These are phyloP conservation scores for Notolabrus celidotus DNA, from an alignment of 2,797 vertebrate species.

Conservation along the genomic window DNA sequence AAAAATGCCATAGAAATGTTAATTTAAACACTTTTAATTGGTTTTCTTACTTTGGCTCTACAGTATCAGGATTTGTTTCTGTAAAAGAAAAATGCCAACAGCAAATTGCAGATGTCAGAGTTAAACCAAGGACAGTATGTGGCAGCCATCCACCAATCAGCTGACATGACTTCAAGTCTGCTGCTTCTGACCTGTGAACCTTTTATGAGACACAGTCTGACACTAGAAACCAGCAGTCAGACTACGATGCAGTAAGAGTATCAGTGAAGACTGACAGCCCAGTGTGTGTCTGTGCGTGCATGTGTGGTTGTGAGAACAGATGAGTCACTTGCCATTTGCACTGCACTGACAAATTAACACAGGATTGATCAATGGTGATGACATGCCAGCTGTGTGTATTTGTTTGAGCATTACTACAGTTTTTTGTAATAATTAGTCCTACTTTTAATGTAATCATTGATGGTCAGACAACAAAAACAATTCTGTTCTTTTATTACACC, in stretches of 20 bases:
- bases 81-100: too few relatives aligned
- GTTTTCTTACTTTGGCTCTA: too few relatives aligned
- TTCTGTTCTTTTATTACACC: too few relatives aligned
- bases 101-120: background rate
- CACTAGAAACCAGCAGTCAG: slow-evolving; percentile 5
- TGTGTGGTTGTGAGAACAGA: slow-evolving; percentile 19
- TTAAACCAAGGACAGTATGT: background rate
- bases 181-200: slow-evolving; percentile 15
- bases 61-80: too few relatives aligned
- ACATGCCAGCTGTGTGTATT: slow-evolving; percentile 17
- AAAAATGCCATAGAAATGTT: too few relatives aligned
- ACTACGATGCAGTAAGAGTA: slow-evolving; percentile 16
- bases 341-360: slow-evolving; percentile 21
- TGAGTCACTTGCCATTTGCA: slow-evolving; percentile 44
- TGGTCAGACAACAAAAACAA: too few relatives aligned
- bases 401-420: background rate
- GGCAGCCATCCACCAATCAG: slow-evolving; percentile 23
- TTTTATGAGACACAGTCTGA: slow-evolving; percentile 27
- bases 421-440: too few relatives aligned
- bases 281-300: slow-evolving; percentile 1
- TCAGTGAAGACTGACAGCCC: slow-evolving; percentile 9
- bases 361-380: slow-evolving; percentile 16
- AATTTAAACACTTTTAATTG: too few relatives aligned
- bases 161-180: slow-evolving; percentile 3
- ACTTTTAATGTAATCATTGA: too few relatives aligned